phyloP scores from a whole-genome alignment of 2,113 vertebrate genomes.

The Crotalus viridis region DNA sequence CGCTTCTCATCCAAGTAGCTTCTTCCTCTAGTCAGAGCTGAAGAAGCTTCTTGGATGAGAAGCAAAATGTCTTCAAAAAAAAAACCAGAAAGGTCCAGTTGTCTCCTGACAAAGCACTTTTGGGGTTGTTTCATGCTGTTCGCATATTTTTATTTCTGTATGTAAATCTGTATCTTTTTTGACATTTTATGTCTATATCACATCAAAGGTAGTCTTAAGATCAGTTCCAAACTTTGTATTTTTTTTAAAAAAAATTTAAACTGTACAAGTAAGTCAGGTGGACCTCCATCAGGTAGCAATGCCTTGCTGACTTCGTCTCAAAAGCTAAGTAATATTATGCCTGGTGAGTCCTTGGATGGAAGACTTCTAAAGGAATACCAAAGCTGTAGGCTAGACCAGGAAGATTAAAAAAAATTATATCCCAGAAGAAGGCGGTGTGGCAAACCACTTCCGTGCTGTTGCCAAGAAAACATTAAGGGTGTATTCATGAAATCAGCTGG shows the following conservation, averaged over 20 bases:
- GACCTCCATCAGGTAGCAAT: background rate
- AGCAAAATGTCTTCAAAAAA: no score
- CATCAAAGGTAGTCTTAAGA: background rate
- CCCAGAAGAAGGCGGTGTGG: background rate
- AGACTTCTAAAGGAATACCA: background rate
- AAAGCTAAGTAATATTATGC: background rate
- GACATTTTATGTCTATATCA: background rate
- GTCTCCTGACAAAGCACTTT: no score
- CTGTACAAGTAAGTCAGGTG: background rate
- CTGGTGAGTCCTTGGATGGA: background rate
- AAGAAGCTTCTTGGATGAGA: no score
- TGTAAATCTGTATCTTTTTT: background rate
- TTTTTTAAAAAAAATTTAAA: background rate
- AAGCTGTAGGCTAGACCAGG: background rate
- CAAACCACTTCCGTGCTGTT: background rate
- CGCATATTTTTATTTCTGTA: background rate
- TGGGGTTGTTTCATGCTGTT: background rate
- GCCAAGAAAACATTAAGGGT: background rate
- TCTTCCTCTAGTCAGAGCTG: no score
- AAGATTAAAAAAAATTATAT: background rate
- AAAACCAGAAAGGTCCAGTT: no score
- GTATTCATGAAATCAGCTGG: background rate
- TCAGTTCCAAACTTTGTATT: background rate
- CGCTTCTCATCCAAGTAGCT: no score
- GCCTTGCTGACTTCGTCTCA: background rate